Base-by-base conservation (phyloP, 92 coral and sea anemone species). In the Nematostella vectensis region DNA sequence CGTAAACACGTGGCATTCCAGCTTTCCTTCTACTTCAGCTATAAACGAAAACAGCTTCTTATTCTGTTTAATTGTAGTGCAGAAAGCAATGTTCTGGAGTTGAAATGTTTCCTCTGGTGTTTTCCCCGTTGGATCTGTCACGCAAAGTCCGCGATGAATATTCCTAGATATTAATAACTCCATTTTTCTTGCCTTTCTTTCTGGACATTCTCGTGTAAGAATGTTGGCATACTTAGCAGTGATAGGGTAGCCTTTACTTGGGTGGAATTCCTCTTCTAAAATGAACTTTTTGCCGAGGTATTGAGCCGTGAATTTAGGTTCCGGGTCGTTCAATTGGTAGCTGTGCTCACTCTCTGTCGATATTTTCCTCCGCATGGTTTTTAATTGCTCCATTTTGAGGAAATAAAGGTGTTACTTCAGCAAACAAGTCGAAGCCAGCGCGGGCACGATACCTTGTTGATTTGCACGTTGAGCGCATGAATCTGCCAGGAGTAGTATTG, bases 61-160 rank as follows among this genome's bases (percentile, higher is more conserved):
- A 58, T 88, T 70, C 15, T 68, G 54, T 22, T 70, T 50, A 59
- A 81, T 73, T 30, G 87, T 82, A 11, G 79, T 74, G 45, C 96
- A 86, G 50, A 71, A 93, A 17, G 99, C 99, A 13, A 93, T 82
- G 71, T 81, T 62, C 29, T 82, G 83, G 43, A 93, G 66, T 53
- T 74, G 81, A 56, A 86, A 78, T 29, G 74, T 68, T 22, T 57
- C 67, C 24, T 62, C 68, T 47, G 58, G 81, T 9, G 62, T 44
- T 27, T 75, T 78, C 4, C 79, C 81, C 26, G 65, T 43, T 6
- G 69, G 77, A 36, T 86, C 99, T 11, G 65, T 55, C 13, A 93
- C 55, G 0, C 76, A 74, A 15, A 93, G 49, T 17, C 99, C 99
- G 27, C 87, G 88, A 31, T 58, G 72, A 33, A 78, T 68, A 52